Base-by-base conservation (phyloP, 2,113 vertebrate species). In the Zingel zingel region DNA sequence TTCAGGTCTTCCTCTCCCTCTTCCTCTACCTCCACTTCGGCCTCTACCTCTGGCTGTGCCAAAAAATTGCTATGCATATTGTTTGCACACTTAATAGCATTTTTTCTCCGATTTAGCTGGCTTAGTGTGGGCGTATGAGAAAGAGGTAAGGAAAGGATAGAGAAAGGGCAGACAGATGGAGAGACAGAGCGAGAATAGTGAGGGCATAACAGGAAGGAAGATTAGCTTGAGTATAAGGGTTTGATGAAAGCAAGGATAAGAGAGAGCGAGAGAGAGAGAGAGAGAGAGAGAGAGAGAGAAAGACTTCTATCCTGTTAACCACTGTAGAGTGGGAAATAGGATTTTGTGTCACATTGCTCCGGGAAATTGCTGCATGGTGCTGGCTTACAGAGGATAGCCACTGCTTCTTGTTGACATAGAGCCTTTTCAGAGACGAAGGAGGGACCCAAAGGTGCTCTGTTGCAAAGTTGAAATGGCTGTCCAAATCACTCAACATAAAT, bases 301-400 rank as follows among this genome's bases (percentile, higher is more conserved):
- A 30, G 6, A n/a, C 80, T 62, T 81, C 91, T 62, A 86, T 91
- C 87, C 83, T 85, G 79, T 89, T 88, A 91, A 82, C 84, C 79
- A 86, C 84, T 77, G 85, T 67, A 63, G 81, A 88, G 85, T 81
- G 48, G 84, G 86, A 90, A 91, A 93, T 93, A 67, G 86, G 91
- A 92, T 88, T 93, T 88, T 76, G 72, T 87, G 86, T 93, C 86
- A 86, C 84, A 83, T 84, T 84, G 89, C 85, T 83, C 67, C 10
- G 61, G 83, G 53, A 86, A 83, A 90, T 91, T 89, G 88, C 72
- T 74, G 81, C 84, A 82, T 79, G 54, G 67, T 62, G 77, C 71
- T 72, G 80, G 88, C 66, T 88, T 75, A 88, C 71, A 71, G 83
- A 77, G 77, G 83, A 80, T 48, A 85, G 85, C 73, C 58, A 53